Percentiles rank a stretch among this genome's conserved stretches.
phyloP scores from a whole-genome alignment of 2,113 vertebrate species.

The Shinisaurus crocodilurus region DNA sequence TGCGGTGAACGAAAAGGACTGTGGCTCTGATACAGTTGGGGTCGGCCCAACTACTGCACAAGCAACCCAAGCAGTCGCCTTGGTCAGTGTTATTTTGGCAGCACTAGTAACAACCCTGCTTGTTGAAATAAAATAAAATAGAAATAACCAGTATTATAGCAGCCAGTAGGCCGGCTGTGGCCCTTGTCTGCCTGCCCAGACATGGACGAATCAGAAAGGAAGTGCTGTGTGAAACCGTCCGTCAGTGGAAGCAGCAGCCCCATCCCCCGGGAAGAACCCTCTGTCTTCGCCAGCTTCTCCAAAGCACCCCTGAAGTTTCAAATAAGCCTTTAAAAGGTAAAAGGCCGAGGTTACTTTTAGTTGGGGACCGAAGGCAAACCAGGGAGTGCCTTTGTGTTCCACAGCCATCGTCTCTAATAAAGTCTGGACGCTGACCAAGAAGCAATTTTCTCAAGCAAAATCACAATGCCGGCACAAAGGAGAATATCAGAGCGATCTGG shows the following conservation, averaged over 20 bases:
- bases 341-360: not conserved
- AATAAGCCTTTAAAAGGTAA: rapidly evolving
- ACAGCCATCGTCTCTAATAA: rapidly evolving
- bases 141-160: too few species aligned
- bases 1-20: not conserved
- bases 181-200: too few species aligned
- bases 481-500: conserved; percentile 67
- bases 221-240: too few species aligned
- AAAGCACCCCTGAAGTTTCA: not conserved
- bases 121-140: too few species aligned
- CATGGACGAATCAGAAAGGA: too few species aligned
- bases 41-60: not conserved
- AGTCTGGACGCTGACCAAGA: conserved; percentile 29
- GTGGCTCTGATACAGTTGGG: too few species aligned
- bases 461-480: conserved; percentile 17
- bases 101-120: too few species aligned
- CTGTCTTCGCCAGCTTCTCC: not conserved
- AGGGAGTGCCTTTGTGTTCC: rapidly evolving
- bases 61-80: too few species aligned
- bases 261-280: not conserved
- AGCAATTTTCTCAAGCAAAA: conserved; percentile 29
- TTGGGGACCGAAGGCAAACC: rapidly evolving
- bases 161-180: too few species aligned
- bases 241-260: too few species aligned
- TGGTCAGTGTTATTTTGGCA: too few species aligned